Percentiles rank a stretch among this genome's conserved stretches.
These are phyloP conservation scores for Adelges cooleyi DNA, from an alignment of 1,140 invertebrate genomes.

Conservation along the genomic window DNA sequence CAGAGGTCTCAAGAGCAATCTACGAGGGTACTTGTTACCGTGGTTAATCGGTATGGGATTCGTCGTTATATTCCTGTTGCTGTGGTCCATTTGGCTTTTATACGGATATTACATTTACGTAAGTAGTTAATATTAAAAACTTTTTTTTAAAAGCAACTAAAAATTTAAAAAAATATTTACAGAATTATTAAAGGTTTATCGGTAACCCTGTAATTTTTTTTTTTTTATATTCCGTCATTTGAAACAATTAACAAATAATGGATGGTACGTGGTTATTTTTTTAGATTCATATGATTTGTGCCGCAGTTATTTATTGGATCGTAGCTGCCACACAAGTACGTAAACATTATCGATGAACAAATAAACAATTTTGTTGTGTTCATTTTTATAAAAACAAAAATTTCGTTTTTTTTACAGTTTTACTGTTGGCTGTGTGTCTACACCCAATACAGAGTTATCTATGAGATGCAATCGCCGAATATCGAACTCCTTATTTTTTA, in stretches of 20 bases:
- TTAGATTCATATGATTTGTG: constrained; percentile 27
- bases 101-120: constrained; percentile 84
- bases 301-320: constrained; percentile 26
- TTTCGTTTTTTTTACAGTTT: constrained; percentile 48
- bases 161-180: no score
- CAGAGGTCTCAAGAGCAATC: constrained; percentile 48
- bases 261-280: no score
- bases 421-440: constrained; percentile 76
- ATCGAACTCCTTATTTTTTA: constrained; percentile 65
- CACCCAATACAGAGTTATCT: constrained; percentile 69
- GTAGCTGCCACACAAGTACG: constrained; percentile 22
- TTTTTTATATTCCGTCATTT: no score
- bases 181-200: no score
- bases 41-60: constrained; percentile 62
- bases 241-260: no score
- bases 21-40: constrained; percentile 64
- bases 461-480: constrained; percentile 69
- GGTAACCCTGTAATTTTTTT: no score
- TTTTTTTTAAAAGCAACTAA: no score
- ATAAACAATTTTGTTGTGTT: background rate
- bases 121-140: constrained; percentile 41
- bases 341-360: background rate
- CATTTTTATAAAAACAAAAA: constrained; percentile 7
- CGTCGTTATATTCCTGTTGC: constrained; percentile 59
- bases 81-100: constrained; percentile 70